Evolutionary conservation across 2,797 vertebrate species (phyloP).

Genomic region (Rhinophrynus dorsalis): DNA sequence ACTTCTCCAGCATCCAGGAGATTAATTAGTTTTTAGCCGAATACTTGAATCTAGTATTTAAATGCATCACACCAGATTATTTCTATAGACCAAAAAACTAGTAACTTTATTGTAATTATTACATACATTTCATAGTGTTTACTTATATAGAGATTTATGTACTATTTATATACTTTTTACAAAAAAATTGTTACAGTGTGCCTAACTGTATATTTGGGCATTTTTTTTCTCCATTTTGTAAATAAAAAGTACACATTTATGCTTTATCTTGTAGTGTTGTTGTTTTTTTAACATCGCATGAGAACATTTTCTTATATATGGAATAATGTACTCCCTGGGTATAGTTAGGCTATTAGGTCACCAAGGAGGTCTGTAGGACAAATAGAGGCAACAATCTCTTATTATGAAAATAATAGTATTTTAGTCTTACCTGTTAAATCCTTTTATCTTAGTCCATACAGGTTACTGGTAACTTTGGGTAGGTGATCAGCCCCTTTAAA

Average conservation of each 20-base stretch:
- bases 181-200: slow-evolving; percentile 60
- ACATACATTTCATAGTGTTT: slow-evolving; percentile 65
- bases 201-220: slow-evolving; percentile 59
- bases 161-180: slow-evolving; percentile 77
- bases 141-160: slow-evolving; percentile 67
- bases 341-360: too few species aligned
- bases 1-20: too few species aligned
- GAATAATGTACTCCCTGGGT: too few species aligned
- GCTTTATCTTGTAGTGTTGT: background rate
- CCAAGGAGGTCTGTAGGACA: too few species aligned
- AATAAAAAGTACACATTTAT: slow-evolving; percentile 69
- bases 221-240: slow-evolving; percentile 61
- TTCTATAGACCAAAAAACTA: slow-evolving; percentile 61
- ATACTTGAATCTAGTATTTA: slow-evolving; percentile 69
- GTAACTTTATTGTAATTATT: slow-evolving; percentile 66
- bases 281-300: too few species aligned
- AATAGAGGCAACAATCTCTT: too few species aligned
- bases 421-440: too few species aligned
- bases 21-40: slow-evolving; percentile 63
- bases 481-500: too few species aligned
- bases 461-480: too few species aligned
- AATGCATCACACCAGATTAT: slow-evolving; percentile 60
- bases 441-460: too few species aligned
- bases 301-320: too few species aligned
- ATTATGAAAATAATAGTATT: too few species aligned